These are phyloP conservation scores for Lamellibrachia satsuma DNA, from an alignment of 2,888 invertebrate genomes.

Conservation along the genomic window DNA sequence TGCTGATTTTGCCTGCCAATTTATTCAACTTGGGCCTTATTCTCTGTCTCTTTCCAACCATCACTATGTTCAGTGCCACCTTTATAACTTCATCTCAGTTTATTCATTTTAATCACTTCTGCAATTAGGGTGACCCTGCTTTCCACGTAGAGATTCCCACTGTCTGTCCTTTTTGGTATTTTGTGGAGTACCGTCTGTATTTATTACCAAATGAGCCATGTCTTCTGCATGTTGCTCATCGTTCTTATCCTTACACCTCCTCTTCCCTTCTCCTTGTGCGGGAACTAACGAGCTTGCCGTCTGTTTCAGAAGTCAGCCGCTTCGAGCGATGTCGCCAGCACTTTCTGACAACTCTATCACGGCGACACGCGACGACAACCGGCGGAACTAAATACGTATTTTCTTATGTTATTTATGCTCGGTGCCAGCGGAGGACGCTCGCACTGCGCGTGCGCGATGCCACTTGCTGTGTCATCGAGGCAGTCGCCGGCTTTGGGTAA, in stretches of 20 bases:
- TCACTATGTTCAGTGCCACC: too few relatives aligned
- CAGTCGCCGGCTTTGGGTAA: constrained; percentile 10
- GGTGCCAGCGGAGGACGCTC: not conserved
- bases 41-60: too few relatives aligned
- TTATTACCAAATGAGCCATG: not conserved
- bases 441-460: constrained; percentile 6
- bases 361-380: constrained; percentile 1
- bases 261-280: not conserved
- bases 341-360: not conserved
- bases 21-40: too few relatives aligned
- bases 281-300: not conserved
- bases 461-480: not conserved
- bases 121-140: too few relatives aligned
- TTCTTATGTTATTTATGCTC: constrained; percentile 13
- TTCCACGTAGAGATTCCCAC: too few relatives aligned
- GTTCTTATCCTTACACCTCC: not conserved
- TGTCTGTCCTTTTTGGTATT: not conserved
- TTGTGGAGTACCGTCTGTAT: not conserved
- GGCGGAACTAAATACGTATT: not conserved
- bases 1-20: too few relatives aligned
- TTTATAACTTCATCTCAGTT: too few relatives aligned
- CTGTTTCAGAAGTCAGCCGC: constrained; percentile 11
- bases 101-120: too few relatives aligned
- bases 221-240: not conserved
- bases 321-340: not conserved